Conservation (phyloP, 2,888 invertebrate genomes). For the Agrotis segetum region DNA sequence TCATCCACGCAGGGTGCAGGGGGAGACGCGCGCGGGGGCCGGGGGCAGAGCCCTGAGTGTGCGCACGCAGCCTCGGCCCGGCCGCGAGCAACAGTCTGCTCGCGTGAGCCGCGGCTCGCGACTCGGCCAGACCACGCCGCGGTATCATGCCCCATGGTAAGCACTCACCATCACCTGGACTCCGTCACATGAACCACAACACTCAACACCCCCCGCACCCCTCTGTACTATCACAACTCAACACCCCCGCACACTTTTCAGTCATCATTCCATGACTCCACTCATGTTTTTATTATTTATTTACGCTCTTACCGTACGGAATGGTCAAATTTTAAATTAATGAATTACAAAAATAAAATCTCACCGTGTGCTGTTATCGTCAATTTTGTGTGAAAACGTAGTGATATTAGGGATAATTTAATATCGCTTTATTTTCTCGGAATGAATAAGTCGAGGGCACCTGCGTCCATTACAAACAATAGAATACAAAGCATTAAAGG, state of each 20-base stretch:
- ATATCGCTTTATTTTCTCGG: conserved; percentile 56
- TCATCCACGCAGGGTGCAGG: conserved; percentile 64
- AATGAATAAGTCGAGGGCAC: conserved; percentile 59
- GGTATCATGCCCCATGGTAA: conserved; percentile 87
- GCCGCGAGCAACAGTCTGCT: conserved; percentile 89
- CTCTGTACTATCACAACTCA: conserved; percentile 40
- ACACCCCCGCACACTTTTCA: conserved; percentile 73
- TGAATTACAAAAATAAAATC: conserved; percentile 55
- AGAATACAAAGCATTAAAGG: conserved; percentile 70
- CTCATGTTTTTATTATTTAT: conserved; percentile 82
- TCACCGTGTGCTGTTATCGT: conserved; percentile 19
- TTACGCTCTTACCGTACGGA: conserved; percentile 74
- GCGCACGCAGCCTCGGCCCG: conserved; percentile 85
- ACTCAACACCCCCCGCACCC: conserved; percentile 33
- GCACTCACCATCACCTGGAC: conserved; percentile 73
- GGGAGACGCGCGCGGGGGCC: conserved; percentile 57
- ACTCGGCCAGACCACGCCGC: conserved; percentile 77
- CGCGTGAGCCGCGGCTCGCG: conserved; percentile 85
- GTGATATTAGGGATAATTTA: conserved; percentile 59
- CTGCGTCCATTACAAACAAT: conserved; percentile 73
- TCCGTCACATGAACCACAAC: conserved; percentile 63
- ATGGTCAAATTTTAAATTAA: conserved; percentile 71
- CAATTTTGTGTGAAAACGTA: conserved; percentile 59
- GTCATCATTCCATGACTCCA: conserved; percentile 81
- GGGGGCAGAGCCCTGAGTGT: conserved; percentile 67